Base-by-base conservation (phyloP, 1,140 invertebrate species). In the Apis florea region DNA sequence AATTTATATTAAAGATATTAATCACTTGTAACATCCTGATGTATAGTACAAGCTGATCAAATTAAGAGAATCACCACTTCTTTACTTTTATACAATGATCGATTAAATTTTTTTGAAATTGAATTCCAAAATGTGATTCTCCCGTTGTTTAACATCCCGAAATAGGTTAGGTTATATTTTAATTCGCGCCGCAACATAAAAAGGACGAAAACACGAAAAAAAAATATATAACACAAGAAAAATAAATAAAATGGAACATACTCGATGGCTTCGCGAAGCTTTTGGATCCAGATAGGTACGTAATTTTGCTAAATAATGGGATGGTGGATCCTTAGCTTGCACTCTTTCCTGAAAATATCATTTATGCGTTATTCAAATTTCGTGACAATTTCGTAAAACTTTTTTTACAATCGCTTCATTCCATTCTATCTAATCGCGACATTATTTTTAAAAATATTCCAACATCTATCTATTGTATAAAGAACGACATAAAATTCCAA, bases 201-300 rank as follows among this genome's bases (percentile, higher is more conserved):
- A 26, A n/a, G 40, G 63, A 85, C 59, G 24, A 58, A 73, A 82
- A 75, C 8, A 31, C 1, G 64, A 67, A 72, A 11, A 74, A 19
- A 63, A 47, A 64, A 54, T 21, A 19, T 31, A 82, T 81, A n/a
- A n/a, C n/a, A 75, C 75, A 79, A 1, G 13, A 83, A 5, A 77
- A 54, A 40, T 9, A 72, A 83, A 79, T 80, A 21, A 58, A 82
- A 77, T 26, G 54, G 26, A 83, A 94, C 96, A 95, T 95, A 98
- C 98, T 95, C 97, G 95, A 92, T 98, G 97, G 95, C 98, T 98
- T 91, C 98, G 95, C 53, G 98, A 98, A 24, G 98, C 97, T 93
- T 98, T 98, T 1, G 98, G 98, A 93, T 99, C 98, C 90, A 99
- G 95, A 93, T 99, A 99, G 1, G 98, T 98, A 84, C 96, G 95